Conservation (phyloP, 2,888 invertebrate genomes). For the Stenodera caucasica region DNA sequence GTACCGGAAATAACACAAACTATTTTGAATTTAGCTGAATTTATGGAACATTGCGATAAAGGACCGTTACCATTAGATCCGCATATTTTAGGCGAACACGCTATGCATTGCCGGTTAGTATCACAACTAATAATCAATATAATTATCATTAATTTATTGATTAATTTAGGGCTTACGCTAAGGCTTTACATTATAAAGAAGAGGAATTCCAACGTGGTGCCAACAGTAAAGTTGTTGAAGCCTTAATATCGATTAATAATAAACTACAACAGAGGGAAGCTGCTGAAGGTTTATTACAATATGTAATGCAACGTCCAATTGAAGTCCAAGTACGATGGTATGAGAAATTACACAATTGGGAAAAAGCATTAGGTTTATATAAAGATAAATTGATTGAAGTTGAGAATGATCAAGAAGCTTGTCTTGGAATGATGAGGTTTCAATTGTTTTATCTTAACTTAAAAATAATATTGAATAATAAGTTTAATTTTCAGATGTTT, state of each 20-base stretch:
- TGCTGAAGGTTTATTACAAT: constrained; percentile 88
- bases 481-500: constrained; percentile 60
- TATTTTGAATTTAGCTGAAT: constrained; percentile 95
- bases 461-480: too few relatives aligned
- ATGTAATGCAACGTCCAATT: constrained; percentile 79
- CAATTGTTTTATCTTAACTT: background rate
- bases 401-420: constrained; percentile 72
- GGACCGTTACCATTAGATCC: constrained; percentile 90
- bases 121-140: background rate
- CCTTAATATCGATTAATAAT: constrained; percentile 95
- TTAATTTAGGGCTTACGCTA: constrained; percentile 66
- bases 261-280: constrained; percentile 98
- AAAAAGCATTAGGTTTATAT: constrained; percentile 89
- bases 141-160: background rate
- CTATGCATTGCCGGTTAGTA: constrained; percentile 85
- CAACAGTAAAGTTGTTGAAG: constrained; percentile 86
- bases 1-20: constrained; percentile 96
- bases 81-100: constrained; percentile 85
- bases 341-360: constrained; percentile 99
- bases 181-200: constrained; percentile 86
- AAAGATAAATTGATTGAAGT: constrained; percentile 70
- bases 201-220: constrained; percentile 88
- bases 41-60: constrained; percentile 99
- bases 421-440: constrained; percentile 85
- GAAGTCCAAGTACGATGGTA: constrained; percentile 88